Conservation (phyloP, 2,888 invertebrate species). For the Caenorhabditis uteleia region DNA sequence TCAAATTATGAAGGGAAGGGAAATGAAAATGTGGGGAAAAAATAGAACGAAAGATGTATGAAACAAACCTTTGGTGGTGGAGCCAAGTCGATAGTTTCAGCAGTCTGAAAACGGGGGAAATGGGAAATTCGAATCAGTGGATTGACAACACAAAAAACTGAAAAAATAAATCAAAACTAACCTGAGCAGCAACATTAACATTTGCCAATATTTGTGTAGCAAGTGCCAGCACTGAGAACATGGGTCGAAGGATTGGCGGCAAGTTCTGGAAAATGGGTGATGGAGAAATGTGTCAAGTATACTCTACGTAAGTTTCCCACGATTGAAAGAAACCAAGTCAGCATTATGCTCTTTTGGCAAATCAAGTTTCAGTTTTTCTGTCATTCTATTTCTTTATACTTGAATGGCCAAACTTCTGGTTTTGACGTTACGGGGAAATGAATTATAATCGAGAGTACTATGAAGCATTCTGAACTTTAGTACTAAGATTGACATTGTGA, state of each 20-base stretch:
- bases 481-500: too few species aligned
- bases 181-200: conserved; percentile 60
- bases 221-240: conserved; percentile 64
- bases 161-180: conserved; percentile 9
- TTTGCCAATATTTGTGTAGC: conserved; percentile 62
- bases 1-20: conserved; percentile 9
- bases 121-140: background rate
- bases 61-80: conserved; percentile 33
- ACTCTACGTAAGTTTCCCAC: background rate
- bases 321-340: background rate
- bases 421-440: too few species aligned
- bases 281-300: background rate
- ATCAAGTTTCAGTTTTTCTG: too few species aligned
- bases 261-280: background rate
- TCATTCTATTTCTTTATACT: too few species aligned
- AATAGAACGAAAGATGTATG: too few species aligned
- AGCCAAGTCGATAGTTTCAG: conserved; percentile 29
- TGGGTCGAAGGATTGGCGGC: conserved; percentile 32
- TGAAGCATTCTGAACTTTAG: too few species aligned
- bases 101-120: conserved; percentile 31
- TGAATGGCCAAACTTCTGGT: too few species aligned
- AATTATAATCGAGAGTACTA: too few species aligned
- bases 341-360: too few species aligned
- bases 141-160: background rate
- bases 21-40: too few species aligned